These are phyloP conservation scores for Ricordea florida DNA, from an alignment of 92 coral and sea anemone species.

Conservation along the genomic window DNA sequence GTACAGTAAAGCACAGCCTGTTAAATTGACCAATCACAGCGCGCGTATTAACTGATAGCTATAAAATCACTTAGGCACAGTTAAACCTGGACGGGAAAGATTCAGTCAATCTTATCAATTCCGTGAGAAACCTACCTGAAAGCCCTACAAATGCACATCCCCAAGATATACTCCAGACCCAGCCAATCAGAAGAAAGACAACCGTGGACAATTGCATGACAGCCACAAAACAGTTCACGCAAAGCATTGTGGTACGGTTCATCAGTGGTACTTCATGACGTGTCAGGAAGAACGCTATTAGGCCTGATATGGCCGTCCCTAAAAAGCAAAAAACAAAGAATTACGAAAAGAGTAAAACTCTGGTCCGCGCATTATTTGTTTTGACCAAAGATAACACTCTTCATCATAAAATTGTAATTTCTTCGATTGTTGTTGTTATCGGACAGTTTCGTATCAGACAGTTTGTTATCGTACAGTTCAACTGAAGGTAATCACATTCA, in stretches of 20 bases:
- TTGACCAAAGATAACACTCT: too few relatives aligned
- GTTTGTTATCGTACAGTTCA: too few relatives aligned
- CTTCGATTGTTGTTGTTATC: too few relatives aligned
- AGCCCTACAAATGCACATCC: constrained; percentile 98
- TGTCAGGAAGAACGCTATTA: constrained; percentile 80
- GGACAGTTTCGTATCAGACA: too few relatives aligned
- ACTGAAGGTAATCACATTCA: too few relatives aligned
- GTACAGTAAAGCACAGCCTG: too few relatives aligned
- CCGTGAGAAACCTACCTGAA: constrained; percentile 55
- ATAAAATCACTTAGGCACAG: neutral
- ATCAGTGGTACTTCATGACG: constrained; percentile 47
- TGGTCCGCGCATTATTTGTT: neutral
- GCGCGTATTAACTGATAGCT: neutral
- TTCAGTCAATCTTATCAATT: neutral
- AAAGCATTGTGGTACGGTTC: constrained; percentile 63
- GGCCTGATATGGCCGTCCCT: constrained; percentile 90
- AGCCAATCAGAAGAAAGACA: constrained; percentile 90
- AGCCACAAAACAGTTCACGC: constrained; percentile 86
- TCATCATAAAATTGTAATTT: too few relatives aligned
- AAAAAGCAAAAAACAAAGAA: neutral
- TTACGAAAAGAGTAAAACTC: neutral
- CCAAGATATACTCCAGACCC: constrained; percentile 99
- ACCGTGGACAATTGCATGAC: constrained; percentile 84
- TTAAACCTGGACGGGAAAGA: neutral
- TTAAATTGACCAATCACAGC: too few relatives aligned